These are phyloP conservation scores for Chaetodon trifascialis DNA, from an alignment of 2,113 vertebrate genomes.

Conservation along the genomic window DNA sequence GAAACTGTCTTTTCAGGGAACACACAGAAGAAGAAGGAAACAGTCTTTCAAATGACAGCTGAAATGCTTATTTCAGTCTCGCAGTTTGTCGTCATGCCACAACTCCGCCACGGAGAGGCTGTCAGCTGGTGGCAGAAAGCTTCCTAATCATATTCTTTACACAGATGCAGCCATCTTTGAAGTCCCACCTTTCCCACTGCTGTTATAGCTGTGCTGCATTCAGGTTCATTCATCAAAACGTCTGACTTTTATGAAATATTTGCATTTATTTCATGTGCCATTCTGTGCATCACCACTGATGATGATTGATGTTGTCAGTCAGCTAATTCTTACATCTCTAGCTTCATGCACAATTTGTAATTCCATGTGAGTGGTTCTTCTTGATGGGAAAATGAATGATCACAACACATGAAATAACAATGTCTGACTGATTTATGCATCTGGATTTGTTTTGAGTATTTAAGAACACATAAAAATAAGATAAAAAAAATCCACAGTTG, in stretches of 20 bases:
- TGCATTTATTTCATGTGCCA: not conserved
- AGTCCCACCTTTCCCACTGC: conserved; percentile 23
- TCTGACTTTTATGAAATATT: not conserved
- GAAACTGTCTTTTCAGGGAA: conserved; percentile 32
- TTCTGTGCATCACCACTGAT: not conserved
- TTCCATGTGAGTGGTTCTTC: not conserved
- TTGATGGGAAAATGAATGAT: not conserved
- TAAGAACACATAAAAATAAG: not conserved
- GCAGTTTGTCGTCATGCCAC: conserved; percentile 25
- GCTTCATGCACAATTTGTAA: not conserved
- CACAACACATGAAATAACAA: not conserved
- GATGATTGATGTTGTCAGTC: not conserved
- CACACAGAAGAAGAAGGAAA: conserved; percentile 9
- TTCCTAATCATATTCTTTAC: conserved; percentile 31
- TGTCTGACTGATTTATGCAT: not conserved
- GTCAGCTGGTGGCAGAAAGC: conserved; percentile 41
- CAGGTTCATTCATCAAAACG: conserved; percentile 31
- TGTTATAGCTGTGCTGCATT: not conserved
- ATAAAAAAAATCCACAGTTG: not conserved
- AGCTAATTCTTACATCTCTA: not conserved
- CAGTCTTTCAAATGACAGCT: conserved; percentile 55
- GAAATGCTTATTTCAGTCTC: conserved; percentile 62
- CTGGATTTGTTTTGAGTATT: not conserved
- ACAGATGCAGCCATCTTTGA: conserved; percentile 37
- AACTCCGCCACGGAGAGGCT: conserved; percentile 16